phyloP scores from a whole-genome alignment of 2,113 vertebrate species.

The Aepyceros melampus region DNA sequence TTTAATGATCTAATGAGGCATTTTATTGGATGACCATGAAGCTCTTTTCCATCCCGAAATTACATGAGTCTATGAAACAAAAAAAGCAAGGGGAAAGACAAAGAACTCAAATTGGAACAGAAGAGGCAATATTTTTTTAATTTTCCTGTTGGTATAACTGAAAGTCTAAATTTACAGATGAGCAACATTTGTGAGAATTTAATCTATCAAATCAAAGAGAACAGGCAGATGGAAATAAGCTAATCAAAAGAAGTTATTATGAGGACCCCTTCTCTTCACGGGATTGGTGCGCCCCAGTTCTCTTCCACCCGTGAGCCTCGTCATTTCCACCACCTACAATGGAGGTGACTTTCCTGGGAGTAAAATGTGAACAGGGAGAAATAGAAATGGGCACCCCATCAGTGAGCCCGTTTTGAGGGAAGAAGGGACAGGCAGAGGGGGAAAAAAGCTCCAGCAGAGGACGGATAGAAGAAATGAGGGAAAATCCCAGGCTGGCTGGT shows the following conservation, averaged over 20 bases:
- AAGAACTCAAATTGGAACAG: neutral
- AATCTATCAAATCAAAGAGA: conserved; percentile 16
- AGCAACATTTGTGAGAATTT: neutral
- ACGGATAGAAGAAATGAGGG: neutral
- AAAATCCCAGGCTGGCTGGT: neutral
- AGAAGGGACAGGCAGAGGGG: neutral
- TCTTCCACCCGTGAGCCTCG: neutral
- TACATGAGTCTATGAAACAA: neutral
- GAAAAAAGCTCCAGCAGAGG: neutral
- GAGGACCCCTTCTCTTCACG: neutral
- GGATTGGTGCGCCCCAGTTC: neutral
- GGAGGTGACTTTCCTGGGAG: neutral
- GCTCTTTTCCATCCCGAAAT: neutral
- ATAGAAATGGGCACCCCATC: neutral
- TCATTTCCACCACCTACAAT: neutral
- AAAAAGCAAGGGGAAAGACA: neutral
- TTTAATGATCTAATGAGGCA: neutral
- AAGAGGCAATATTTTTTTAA: neutral
- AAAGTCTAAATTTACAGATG: neutral
- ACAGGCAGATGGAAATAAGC: neutral
- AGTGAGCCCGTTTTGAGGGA: neutral
- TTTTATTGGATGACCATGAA: neutral
- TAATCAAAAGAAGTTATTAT: neutral
- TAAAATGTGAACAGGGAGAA: neutral
- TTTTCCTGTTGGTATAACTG: neutral